Evolutionary conservation across 2,888 invertebrate genomes (phyloP), one percentile per base, ranked within the genome.

Genomic region (Esperia sulphurella): DNA sequence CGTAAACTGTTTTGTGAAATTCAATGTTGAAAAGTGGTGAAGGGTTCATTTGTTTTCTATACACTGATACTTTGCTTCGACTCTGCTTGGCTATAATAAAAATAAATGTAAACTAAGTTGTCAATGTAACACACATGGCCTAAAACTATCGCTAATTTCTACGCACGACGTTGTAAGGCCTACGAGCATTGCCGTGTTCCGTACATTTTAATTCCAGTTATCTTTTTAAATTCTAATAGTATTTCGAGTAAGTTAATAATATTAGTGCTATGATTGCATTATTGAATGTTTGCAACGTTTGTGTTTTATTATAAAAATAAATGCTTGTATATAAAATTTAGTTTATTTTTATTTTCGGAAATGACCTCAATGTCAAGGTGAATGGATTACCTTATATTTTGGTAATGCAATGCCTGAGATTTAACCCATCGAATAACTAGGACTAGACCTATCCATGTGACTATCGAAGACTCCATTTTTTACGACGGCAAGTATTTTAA

Each of bases 241-340:
- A 60, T 75, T 80, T 80, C 75, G 64, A 74, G 84, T 81, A 84
- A 83, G 78, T 85, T 84, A 81, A 63, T 67, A 69, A 68, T 65
- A 65, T 83, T 84, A 87, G 84, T 79, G 84, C 83, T 87, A 83
- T 85, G 75, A 82, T 84, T 84, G 83, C 83, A 84, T 84, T 84
- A 85, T 79, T 88, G 83, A 85, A 87, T 85, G 84, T 88, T 84
- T 83, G 87, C 88, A 84, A 80, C 59, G 56, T 84, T 88, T 89
- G 78, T 83, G 85, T 87, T 88, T 81, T 76, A 83, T 84, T 87
- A 83, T 80, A 78, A 82, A 82, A 86, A 87, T 88, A 88, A 87
- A 89, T 76, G 88, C 88, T 89, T 88, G 86, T 89, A 87, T 83
- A 89, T 88, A 87, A 65, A 53, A 35, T 21, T 21, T 21, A 21